Evolutionary conservation across 2,797 vertebrate genomes (phyloP).

Genomic region (Limosa lapponica): DNA sequence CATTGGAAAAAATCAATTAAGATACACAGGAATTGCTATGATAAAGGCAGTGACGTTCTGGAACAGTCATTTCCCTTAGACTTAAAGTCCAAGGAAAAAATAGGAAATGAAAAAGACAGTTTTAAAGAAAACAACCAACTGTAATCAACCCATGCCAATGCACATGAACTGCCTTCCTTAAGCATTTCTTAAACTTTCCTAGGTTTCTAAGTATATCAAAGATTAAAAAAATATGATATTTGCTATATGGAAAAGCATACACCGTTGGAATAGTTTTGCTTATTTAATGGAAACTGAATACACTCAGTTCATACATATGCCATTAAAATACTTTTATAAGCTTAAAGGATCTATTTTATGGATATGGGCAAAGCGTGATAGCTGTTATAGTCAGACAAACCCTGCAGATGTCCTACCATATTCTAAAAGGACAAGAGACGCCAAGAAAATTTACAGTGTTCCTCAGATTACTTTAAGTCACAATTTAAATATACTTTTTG

Average conservation of each 20-base stretch:
- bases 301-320: neutral
- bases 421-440: neutral
- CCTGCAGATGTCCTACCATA: neutral
- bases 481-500: neutral
- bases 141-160: neutral
- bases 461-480: neutral
- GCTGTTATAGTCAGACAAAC: neutral
- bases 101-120: neutral
- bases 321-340: neutral
- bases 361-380: neutral
- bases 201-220: neutral
- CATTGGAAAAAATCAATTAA: neutral
- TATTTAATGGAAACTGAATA: neutral
- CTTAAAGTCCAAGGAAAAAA: neutral
- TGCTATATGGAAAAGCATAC: neutral
- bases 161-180: neutral
- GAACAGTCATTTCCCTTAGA: neutral
- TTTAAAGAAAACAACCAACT: neutral
- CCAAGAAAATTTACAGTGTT: neutral
- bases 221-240: neutral
- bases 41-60: neutral
- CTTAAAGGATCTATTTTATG: neutral
- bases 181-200: neutral
- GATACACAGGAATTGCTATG: neutral
- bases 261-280: neutral